Conservation (phyloP, 2,888 invertebrate species). For the Tipula helvola region DNA sequence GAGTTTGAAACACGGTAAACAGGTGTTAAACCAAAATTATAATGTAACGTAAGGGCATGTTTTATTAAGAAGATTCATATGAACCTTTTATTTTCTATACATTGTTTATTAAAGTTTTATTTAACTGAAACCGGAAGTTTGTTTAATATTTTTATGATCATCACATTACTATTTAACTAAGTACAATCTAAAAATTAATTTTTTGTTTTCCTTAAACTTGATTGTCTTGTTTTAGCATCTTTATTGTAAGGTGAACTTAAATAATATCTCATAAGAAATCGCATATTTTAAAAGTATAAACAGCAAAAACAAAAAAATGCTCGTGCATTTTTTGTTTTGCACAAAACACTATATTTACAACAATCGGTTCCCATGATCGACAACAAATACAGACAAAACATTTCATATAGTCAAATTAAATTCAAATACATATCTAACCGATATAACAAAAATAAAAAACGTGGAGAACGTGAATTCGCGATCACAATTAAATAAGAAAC, state of each 20-base stretch:
- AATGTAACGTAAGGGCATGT: background rate
- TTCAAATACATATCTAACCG: background rate
- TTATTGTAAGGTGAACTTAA: background rate
- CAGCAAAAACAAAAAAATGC: background rate
- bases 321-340: background rate
- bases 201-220: background rate
- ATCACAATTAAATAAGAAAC: background rate
- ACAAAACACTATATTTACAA: background rate
- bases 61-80: background rate
- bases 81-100: background rate
- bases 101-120: background rate
- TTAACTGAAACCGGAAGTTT: background rate
- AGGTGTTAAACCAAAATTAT: background rate
- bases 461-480: background rate
- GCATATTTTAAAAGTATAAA: constrained; percentile 6
- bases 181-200: background rate
- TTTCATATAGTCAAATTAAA: background rate
- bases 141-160: background rate
- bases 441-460: background rate
- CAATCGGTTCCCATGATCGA: constrained; percentile 10
- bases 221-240: background rate
- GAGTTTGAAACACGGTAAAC: background rate
- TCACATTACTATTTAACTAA: background rate
- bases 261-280: background rate
- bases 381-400: constrained; percentile 6